A percentile compares a stretch with the other conserved stretches of the same genome.
Evolutionary conservation across 2,113 vertebrate species (phyloP).

Genomic region (Vidua chalybeata): DNA sequence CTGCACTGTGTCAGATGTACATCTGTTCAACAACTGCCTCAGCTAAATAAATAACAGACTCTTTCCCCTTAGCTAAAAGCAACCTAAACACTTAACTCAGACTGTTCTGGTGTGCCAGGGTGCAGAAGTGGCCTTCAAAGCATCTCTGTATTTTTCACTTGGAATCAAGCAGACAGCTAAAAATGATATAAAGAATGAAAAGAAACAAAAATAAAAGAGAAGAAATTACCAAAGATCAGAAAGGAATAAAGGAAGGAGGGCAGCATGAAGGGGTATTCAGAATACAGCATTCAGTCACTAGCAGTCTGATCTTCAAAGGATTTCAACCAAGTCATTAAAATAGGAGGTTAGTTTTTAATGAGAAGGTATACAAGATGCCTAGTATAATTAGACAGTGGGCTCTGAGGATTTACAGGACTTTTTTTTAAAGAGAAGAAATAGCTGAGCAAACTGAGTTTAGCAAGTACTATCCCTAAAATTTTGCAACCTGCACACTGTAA

Average conservation of each 20-base stretch:
- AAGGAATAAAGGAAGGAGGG: constrained; percentile 18
- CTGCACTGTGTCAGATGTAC: neutral
- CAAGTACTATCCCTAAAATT: constrained; percentile 32
- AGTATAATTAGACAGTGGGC: constrained; percentile 72
- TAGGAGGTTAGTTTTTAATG: constrained; percentile 77
- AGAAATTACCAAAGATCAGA: constrained; percentile 25
- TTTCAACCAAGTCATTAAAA: constrained; percentile 73
- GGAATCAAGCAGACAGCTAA: neutral
- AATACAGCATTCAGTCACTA: constrained; percentile 43
- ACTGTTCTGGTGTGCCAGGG: neutral
- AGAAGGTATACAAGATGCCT: constrained; percentile 72
- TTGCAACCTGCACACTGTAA: constrained; percentile 54
- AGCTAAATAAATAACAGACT: constrained; percentile 7
- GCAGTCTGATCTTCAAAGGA: constrained; percentile 74
- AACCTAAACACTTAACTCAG: neutral
- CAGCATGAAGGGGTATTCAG: constrained; percentile 22
- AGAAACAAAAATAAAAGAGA: neutral
- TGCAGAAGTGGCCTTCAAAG: neutral
- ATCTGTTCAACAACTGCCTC: constrained; percentile 9
- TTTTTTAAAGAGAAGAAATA: constrained; percentile 63
- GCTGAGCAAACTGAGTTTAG: constrained; percentile 54
- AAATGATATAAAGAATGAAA: neutral
- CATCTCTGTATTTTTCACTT: neutral
- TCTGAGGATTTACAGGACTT: constrained; percentile 74
- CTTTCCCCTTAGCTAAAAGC: neutral